phyloP scores from a whole-genome alignment of 1,140 invertebrate genomes.

The Sitobion miscanthi region DNA sequence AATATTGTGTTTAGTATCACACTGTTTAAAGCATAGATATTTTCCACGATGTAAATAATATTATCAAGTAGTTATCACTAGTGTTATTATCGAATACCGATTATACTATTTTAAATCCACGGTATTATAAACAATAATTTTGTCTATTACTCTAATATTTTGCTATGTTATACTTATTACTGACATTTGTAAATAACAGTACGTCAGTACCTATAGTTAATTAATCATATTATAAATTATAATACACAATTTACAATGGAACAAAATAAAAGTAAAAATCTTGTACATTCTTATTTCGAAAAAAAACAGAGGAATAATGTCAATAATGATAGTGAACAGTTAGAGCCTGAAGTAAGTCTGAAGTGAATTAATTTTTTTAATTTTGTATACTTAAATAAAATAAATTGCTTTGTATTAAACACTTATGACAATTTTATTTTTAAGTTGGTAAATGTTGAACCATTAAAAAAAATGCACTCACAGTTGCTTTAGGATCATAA shows the following conservation, averaged over 20 bases:
- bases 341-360: neutral
- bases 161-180: neutral
- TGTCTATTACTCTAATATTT: neutral
- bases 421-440: neutral
- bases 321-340: slow-evolving; percentile 5
- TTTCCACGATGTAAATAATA: no score
- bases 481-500: neutral
- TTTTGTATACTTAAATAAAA: neutral
- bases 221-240: slow-evolving; percentile 10
- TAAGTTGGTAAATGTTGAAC: slow-evolving; percentile 7
- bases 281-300: neutral
- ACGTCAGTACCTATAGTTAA: neutral
- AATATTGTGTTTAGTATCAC: no score
- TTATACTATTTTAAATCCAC: neutral
- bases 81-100: neutral
- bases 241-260: neutral
- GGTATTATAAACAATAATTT: neutral
- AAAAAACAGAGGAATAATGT: neutral
- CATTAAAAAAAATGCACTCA: slow-evolving; percentile 10
- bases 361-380: neutral
- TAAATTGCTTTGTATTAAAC: neutral
- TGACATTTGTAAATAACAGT: neutral
- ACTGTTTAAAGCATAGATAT: no score
- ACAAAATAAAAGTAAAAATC: neutral
- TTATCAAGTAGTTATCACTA: no score